Base-by-base conservation (phyloP, 2,113 vertebrate genomes). In the Syngnathus typhle region DNA sequence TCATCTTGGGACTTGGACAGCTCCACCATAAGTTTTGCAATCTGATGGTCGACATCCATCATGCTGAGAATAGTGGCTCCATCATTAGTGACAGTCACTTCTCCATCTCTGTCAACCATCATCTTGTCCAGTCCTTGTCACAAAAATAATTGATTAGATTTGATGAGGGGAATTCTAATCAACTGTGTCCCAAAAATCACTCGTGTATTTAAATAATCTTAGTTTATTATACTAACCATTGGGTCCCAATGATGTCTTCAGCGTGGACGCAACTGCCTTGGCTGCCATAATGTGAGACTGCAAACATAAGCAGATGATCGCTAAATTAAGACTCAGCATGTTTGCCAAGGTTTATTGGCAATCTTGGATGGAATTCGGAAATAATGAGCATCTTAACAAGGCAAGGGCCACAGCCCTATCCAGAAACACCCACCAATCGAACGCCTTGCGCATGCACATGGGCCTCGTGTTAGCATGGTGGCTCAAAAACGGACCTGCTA, bases 1-100 rank as follows among this genome's bases (percentile, higher is more conserved):
- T 99, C 98, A 87, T 99, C 98, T 71, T 99, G 98, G 60, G 98
- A 99, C 73, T 98, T 98, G 21, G 98, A 94, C 59, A 99, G 88
- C 67, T 99, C 98, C 11, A 99, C 98, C 98, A 99, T 98, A 9
- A 99, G 92, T 49, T 99, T 99, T 67, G 98, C 96, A 65, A 99
- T 96, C 84, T 98, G 96, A 75, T 99, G 96, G 43, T 99, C 96
- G 1, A 99, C 94, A 71, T 99, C 98, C 98, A 99, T 99, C 98
- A 99, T 94, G 79, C 93, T 92, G 51, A 99, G 89, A 71, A 99
- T 99, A 7, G 98, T 99, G 69, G 98, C 98, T 1, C 98, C 98
- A n/a, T 99, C 96, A 3, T 99, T 99, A n/a, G 98, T 99, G 38
- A 99, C 92, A 0, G 98, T 98, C 69, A 99, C 96, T 19, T 99